Evolutionary conservation across 2,113 vertebrate species (phyloP), one percentile per base, ranked within the genome.

Genomic region (Camarhynchus parvulus): DNA sequence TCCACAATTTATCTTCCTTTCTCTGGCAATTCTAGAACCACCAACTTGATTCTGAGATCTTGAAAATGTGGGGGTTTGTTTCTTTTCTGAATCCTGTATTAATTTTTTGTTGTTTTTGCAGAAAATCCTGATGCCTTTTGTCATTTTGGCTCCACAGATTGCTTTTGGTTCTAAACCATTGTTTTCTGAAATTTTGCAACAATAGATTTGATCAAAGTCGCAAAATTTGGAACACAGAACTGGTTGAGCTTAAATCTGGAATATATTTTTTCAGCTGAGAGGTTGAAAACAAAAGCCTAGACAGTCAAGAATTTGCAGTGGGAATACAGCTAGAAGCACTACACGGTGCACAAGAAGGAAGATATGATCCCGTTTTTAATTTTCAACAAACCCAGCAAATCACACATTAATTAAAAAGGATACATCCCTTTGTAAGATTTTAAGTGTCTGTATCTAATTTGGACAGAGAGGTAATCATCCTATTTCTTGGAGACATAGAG

Each of bases 161-260:
- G 28, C 31, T 75, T 97, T 61, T 67, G 31, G 17, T 56, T 52
- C 41, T 70, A 70, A 92, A 83, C 21, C 35, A 90, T 70, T 88
- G 76, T 89, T 81, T 80, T 89, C 66, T 93, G 47, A 72, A 94
- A 82, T 72, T 92, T 67, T 90, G 17, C 33, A 89, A 83, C 70
- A 90, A 37, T 19, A 58, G 44, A 14, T 58, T 90, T 90, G 47
- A 74, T 74, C 66, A 83, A 58, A 41, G 67, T 74, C 37, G 49
- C 41, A 81, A 72, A 66, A 83, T 80, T 76, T 85, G 47, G 35
- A 88, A 78, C 35, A 18, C 35, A 72, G 59, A 73, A 64, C 49
- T 83, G 83, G 12, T 41, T 67, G 30, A 72, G 14, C 20, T 85
- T 81, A 86, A 94, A 76, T 73, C 47, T 91, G 86, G 62, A 90